Conservation (phyloP, 2,888 invertebrate species). For the Physocephala rufipes region DNA sequence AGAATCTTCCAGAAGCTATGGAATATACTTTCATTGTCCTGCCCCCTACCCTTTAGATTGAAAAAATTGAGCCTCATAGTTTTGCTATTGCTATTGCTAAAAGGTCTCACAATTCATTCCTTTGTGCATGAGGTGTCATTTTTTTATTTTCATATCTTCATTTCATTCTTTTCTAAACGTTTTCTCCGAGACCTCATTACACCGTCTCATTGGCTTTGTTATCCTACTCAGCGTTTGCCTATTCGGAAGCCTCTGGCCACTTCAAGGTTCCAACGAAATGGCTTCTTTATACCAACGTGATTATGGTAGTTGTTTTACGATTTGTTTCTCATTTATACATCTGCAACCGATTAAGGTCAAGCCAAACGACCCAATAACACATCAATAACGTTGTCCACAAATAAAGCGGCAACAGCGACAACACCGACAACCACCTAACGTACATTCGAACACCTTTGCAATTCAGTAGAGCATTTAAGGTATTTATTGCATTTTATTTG, state of each 20-base stretch:
- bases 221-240: neutral
- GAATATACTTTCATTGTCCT: too few relatives aligned
- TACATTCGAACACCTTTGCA: neutral
- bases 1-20: too few relatives aligned
- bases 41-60: too few relatives aligned
- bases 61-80: too few relatives aligned
- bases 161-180: neutral
- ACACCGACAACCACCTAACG: neutral
- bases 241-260: neutral
- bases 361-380: neutral
- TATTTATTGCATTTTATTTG: slow-evolving; percentile 23
- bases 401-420: neutral
- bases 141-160: neutral
- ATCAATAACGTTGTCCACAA: neutral
- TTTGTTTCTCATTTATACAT: neutral
- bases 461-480: slow-evolving; percentile 15
- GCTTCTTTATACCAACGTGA: slow-evolving; percentile 17
- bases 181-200: slow-evolving; percentile 20
- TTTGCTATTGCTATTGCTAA: too few relatives aligned
- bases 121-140: too few relatives aligned
- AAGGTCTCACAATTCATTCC: too few relatives aligned
- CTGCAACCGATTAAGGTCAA: slow-evolving; percentile 28
- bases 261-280: slow-evolving; percentile 32
- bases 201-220: neutral
- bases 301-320: neutral